phyloP scores from a whole-genome alignment of 2,888 invertebrate genomes.

The Ennomos erosarius region DNA sequence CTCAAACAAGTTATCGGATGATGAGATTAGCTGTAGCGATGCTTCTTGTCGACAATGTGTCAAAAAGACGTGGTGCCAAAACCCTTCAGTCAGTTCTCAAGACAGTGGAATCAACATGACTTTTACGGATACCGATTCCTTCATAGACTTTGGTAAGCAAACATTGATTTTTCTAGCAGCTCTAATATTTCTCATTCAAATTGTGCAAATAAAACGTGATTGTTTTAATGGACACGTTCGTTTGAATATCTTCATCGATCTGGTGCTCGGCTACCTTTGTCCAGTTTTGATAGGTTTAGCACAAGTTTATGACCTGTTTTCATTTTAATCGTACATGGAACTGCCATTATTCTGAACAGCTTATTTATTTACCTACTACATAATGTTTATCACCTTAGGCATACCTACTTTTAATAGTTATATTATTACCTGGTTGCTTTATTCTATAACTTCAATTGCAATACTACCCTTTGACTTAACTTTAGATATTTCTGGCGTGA shows the following conservation, averaged over 20 bases:
- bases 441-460: too few relatives aligned
- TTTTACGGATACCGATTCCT: constrained; percentile 89
- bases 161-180: background rate
- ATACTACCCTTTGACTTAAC: too few relatives aligned
- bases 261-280: constrained; percentile 22
- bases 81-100: constrained; percentile 90
- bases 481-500: too few relatives aligned
- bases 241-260: constrained; percentile 27
- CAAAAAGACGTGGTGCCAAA: constrained; percentile 87
- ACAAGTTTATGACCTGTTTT: constrained; percentile 14
- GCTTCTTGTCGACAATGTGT: constrained; percentile 77
- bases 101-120: constrained; percentile 92
- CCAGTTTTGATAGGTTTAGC: constrained; percentile 25
- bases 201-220: background rate
- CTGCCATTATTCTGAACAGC: background rate
- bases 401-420: background rate
- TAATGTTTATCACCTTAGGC: too few relatives aligned
- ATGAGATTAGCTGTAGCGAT: constrained; percentile 80
- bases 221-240: constrained; percentile 1
- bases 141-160: constrained; percentile 74
- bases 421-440: constrained; percentile 24
- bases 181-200: too few relatives aligned
- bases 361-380: background rate
- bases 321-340: constrained; percentile 6
- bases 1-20: constrained; percentile 85